Evolutionary conservation across 2,797 vertebrate genomes (phyloP), one percentile per base, ranked within the genome.

Genomic region (Spizella passerina): DNA sequence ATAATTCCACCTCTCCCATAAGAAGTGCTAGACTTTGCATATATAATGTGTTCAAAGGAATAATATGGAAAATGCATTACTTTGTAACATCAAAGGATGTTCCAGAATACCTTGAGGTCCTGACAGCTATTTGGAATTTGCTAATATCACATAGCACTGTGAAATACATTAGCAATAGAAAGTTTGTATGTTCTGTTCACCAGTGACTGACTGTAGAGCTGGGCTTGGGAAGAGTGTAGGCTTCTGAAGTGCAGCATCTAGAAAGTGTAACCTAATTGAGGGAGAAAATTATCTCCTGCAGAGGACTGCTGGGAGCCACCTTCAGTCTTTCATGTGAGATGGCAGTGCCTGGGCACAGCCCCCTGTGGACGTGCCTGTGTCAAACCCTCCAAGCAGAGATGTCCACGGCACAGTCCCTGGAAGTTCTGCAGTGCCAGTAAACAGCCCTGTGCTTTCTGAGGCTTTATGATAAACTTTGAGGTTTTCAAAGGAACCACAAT

Each of bases 11-110:
- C 57, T 90, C 89, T 95, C 65, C 84, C 93, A 61, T 88, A 96
- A 93, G 91, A 96, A 94, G 88, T 94, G 82, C 72, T 84, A 63
- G 47, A 90, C 92, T 97, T 96, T 96, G 92, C 95, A 97, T 97
- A 96, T 94, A 96, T 96, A 97, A 97, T 92, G 24, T 29, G 39
- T 95, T 97, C 91, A 93, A 92, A 93, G 88, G 79, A 95, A 92
- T 93, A 94, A 94, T 94, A 90, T 91, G 85, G 89, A 93, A 93
- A 94, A 95, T 38, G 61, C 59, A 88, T 96, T 96, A 78, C 76
- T 96, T 95, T 59, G 60, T 83, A 95, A 83, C 88, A 96, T 95
- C 93, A 97, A 97, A 97, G 88, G 96, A 96, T 88, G 82, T 83
- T 96, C 88, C 87, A 65, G 95, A 96, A 95, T 97, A 96, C 88